Conservation (phyloP, 2,113 vertebrate species). For the Craseonycteris thonglongyai region DNA sequence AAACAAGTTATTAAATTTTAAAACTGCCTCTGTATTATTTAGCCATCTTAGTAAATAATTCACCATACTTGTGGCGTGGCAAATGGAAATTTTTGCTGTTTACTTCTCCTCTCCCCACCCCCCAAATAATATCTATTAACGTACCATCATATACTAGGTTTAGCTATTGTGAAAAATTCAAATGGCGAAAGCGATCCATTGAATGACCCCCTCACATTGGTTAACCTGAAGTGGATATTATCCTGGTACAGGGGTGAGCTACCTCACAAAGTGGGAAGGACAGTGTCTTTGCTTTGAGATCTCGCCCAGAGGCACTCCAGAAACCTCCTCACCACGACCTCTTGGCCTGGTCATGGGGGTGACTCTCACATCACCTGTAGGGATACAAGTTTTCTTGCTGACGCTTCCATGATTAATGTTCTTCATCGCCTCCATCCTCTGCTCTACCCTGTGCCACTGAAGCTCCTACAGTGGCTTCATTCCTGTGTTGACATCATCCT, state of each 20-base stretch:
- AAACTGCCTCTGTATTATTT: background rate
- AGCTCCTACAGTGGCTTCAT: background rate
- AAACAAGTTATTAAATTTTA: background rate
- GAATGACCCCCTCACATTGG: background rate
- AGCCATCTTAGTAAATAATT: background rate
- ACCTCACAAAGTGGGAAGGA: background rate
- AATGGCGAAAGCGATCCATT: background rate
- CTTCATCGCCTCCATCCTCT: background rate
- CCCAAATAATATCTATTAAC: background rate
- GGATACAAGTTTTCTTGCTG: background rate
- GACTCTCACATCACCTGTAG: background rate
- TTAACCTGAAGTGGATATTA: background rate
- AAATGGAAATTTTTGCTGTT: background rate
- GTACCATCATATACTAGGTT: background rate
- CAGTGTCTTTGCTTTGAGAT: background rate
- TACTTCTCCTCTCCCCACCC: fast-evolving
- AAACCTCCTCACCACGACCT: fast-evolving
- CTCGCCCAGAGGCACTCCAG: background rate
- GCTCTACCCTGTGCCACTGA: background rate
- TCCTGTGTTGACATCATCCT: background rate
- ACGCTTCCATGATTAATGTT: background rate
- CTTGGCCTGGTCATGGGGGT: background rate
- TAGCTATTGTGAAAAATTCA: background rate
- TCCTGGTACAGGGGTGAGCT: no score
- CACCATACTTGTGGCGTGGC: background rate